Evolutionary conservation across 2,113 vertebrate genomes (phyloP), one percentile per base, ranked within the genome.

Genomic region (Oriolus oriolus): DNA sequence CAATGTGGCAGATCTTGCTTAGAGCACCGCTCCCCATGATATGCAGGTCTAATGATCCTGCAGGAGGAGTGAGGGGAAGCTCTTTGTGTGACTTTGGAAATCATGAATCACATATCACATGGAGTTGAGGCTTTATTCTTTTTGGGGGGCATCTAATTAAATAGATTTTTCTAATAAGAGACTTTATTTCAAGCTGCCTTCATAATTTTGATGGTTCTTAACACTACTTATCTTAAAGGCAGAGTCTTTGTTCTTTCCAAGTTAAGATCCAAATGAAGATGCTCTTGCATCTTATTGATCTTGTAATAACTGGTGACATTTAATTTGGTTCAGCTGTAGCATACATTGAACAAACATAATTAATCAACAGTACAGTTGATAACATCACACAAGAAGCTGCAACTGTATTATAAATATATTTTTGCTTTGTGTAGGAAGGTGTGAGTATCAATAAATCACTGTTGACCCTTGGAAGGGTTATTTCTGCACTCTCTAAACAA

Each of bases 381-480:
- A 84, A n/a, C 4, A 11, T 37, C 23, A 35, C 17, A 14, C n/a
- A 90, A 73, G 60, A 76, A 76, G 68, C 50, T 52, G 33, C 10
- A 74, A 39, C 13, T 42, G 12, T 23, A 30, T 47, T 56, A 53
- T 31, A 91, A 63, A 65, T 74, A 41, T 47, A 66, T 92, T 60
- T 92, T 70, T 86, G 95, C 53, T 87, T 86, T 80, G 7, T 82
- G 37, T 68, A 99, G 99, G 99, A 99, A 94, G 99, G 99, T 23
- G 98, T 97, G 28, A 99, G 99, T 96, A 99, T 99, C 96, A 99
- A 99, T 97, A 99, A 99, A 96, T 99, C 99, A 37, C 96, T 99
- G 93, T 96, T 99, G 24, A 99, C 99, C 7, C 97, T 99, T 81
- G 99, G 99, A 83, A 99, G 99, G 82, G 99, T 99, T 92, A 99